A percentile compares a stretch with the other conserved stretches of the same genome.
phyloP scores from a whole-genome alignment of 2,113 vertebrate species.

The Macrotis lagotis region DNA sequence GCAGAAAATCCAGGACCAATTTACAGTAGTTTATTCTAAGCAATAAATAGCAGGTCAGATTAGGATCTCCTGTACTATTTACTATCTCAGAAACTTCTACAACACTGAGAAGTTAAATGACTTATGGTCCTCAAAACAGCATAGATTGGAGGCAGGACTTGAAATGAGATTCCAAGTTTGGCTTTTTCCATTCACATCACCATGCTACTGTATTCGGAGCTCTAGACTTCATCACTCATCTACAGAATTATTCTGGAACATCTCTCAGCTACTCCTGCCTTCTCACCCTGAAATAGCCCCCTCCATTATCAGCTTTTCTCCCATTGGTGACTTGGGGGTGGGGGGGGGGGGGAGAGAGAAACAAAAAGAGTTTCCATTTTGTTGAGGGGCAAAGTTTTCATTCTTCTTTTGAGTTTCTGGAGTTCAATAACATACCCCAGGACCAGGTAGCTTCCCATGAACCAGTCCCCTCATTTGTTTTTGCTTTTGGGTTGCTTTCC shows the following conservation, averaged over 20 bases:
- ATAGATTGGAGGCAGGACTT: background rate
- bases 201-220: background rate
- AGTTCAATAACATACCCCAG: background rate
- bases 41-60: background rate
- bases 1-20: background rate
- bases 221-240: background rate
- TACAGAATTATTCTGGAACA: background rate
- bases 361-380: background rate
- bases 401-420: background rate
- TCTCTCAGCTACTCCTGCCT: no score
- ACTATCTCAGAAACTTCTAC: background rate
- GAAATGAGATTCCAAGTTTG: background rate
- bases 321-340: rapidly evolving
- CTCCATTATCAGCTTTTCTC: background rate
- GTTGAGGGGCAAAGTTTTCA: background rate
- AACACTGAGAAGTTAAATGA: background rate
- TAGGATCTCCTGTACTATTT: background rate
- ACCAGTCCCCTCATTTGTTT: background rate
- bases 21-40: background rate
- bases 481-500: background rate
- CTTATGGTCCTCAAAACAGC: background rate
- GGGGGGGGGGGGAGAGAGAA: no score
- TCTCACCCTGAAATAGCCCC: no score
- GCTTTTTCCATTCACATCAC: background rate
- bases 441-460: background rate